phyloP scores from a whole-genome alignment of 2,888 invertebrate genomes.

The Platycheirus albimanus region DNA sequence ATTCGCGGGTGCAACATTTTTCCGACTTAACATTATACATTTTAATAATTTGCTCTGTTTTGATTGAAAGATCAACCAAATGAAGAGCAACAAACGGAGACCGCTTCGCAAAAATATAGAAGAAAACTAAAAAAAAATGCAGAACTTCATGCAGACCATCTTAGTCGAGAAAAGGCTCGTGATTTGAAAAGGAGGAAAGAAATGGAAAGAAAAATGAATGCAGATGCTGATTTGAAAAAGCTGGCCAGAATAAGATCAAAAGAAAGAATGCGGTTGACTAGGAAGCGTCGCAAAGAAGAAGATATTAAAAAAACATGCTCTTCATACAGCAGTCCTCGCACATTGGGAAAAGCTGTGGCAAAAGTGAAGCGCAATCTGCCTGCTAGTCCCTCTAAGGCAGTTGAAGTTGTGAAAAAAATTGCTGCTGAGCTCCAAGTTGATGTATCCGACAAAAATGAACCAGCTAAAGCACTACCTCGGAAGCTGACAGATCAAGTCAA shows the following conservation, averaged over 20 bases:
- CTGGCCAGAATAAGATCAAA: slow-evolving; percentile 15
- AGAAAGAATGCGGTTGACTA: slow-evolving; percentile 9
- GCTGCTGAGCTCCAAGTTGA: not conserved
- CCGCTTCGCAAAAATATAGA: not conserved
- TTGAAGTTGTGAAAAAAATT: no score
- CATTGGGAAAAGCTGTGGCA: slow-evolving; percentile 11
- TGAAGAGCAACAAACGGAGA: slow-evolving; percentile 7
- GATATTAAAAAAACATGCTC: not conserved
- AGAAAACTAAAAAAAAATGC: not conserved
- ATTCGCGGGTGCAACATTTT: no score
- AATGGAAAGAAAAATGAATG: not conserved
- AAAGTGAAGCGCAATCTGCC: not conserved
- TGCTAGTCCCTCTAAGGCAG: no score
- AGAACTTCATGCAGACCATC: not conserved
- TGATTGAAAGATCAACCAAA: not conserved
- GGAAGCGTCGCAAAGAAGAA: slow-evolving; percentile 2
- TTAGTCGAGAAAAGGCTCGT: not conserved
- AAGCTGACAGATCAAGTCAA: slow-evolving; percentile 19
- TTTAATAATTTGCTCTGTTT: slow-evolving; percentile 1
- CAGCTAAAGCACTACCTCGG: slow-evolving; percentile 4
- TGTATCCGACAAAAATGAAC: slow-evolving; percentile 1
- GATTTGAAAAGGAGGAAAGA: not conserved
- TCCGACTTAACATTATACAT: not conserved
- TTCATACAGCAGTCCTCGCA: not conserved
- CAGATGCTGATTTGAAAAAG: not conserved